Evolutionary conservation across 1,140 invertebrate species (phyloP), one percentile per base, ranked within the genome.

Genomic region (Euwallacea fornicatus): DNA sequence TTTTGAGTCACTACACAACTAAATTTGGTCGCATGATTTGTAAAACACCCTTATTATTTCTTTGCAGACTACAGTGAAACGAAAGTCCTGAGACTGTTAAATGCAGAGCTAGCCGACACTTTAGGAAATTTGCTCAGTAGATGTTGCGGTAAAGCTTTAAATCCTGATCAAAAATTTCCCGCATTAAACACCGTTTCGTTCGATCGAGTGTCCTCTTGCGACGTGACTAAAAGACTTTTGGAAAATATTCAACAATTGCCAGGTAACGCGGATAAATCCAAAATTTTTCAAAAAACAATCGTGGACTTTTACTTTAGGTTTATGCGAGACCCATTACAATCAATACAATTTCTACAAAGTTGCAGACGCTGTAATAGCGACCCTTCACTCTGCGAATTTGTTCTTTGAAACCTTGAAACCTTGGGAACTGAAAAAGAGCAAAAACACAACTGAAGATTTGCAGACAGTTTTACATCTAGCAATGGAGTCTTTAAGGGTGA

Each of bases 101-200:
- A 99, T 85, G 85, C 91, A 2, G 96, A 99, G 81, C 83, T 99
- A 55, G 95, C 95, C 3, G 92, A 98, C 80, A 96, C 92, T 6
- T 81, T 98, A 0, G 97, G 96, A 21, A 99, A 99, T 85, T 84
- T 99, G 44, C 84, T 98, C 16, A 92, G 86, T 75, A 86, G 97
- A 58, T 92, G 90, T 78, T 90, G 88, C 73, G 90, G 91, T 42
- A 85, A 84, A 72, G 81, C 88, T 33, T 81, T 99, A 41, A 98
- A 98, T 87, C 90, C 90, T 15, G 77, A 83, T 10, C 88, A 90
- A 80, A 84, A 88, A 74, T 91, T 93, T 81, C 94, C 94, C 2
- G 68, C 80, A 65, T 83, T 89, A 53, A 81, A 86, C 73, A 66
- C 71, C 21, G 78, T 79, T 74, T 84, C 83, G 60, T 84, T 87